These are phyloP conservation scores for Gallinago solitaria DNA, from an alignment of 2,797 vertebrate species.

Conservation along the genomic window DNA sequence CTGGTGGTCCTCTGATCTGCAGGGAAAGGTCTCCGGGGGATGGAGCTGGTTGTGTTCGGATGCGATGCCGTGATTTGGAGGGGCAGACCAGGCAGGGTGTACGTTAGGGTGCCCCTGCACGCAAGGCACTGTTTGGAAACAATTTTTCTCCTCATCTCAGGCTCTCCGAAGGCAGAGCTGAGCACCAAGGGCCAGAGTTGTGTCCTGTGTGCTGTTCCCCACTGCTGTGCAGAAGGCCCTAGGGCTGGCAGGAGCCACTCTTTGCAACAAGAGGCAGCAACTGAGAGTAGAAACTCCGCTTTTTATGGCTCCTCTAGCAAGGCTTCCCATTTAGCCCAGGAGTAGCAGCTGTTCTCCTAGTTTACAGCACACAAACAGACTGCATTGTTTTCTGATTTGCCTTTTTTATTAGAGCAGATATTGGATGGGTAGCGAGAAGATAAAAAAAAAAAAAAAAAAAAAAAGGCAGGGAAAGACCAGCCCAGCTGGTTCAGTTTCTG, in stretches of 20 bases:
- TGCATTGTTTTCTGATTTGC: conserved; percentile 32
- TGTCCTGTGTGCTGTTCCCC: neutral
- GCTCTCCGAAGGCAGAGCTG: neutral
- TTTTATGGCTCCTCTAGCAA: neutral
- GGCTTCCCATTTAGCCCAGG: conserved; percentile 2
- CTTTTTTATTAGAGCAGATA: conserved; percentile 31
- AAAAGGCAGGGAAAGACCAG: neutral
- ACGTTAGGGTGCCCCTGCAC: neutral
- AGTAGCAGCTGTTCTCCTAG: conserved; percentile 25
- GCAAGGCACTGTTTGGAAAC: neutral
- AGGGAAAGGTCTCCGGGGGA: neutral
- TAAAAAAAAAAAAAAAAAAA: neutral
- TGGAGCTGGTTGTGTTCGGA: neutral
- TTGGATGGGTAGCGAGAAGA: neutral
- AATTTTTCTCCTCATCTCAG: neutral
- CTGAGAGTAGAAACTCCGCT: neutral
- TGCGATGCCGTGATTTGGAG: fast-evolving
- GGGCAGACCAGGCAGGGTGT: no score
- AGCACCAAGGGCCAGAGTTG: neutral
- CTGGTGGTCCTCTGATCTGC: neutral
- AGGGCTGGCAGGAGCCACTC: neutral
- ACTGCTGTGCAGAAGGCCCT: neutral
- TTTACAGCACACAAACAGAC: conserved; percentile 29
- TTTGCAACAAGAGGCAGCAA: neutral
- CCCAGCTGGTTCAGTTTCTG: neutral